phyloP scores from a whole-genome alignment of 2,888 invertebrate genomes.

The Polylopha cassiicola region DNA sequence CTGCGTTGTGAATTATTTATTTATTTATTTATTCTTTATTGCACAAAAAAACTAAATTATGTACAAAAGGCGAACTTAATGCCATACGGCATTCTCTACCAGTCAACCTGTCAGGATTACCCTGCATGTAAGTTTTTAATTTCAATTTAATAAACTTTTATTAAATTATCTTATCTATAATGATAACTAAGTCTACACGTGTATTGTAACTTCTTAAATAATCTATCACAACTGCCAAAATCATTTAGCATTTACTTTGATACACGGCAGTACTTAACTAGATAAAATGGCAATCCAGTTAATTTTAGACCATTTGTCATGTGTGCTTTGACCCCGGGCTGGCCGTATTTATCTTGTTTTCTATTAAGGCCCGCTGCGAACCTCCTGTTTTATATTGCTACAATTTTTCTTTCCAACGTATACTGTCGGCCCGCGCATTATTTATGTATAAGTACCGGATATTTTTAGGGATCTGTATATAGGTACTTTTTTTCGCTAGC shows the following conservation, averaged over 20 bases:
- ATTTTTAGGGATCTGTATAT: constrained; percentile 6
- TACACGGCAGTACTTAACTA: constrained; percentile 14
- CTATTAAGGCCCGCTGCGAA: constrained; percentile 31
- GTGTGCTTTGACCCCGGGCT: constrained; percentile 26
- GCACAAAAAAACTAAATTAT: no score
- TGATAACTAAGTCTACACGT: no score
- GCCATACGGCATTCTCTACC: no score
- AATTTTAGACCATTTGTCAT: constrained; percentile 24
- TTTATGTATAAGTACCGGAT: constrained; percentile 13
- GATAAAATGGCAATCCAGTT: constrained; percentile 22
- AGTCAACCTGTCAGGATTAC: no score
- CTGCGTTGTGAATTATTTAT: no score
- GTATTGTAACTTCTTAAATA: no score
- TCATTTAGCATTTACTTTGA: constrained; percentile 9
- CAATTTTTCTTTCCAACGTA: constrained; percentile 32
- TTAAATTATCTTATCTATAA: no score
- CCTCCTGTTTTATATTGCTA: constrained; percentile 32
- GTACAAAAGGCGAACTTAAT: no score
- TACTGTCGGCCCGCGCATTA: constrained; percentile 17
- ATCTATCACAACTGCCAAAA: neutral
- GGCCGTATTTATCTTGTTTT: constrained; percentile 32
- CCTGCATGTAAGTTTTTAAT: no score
- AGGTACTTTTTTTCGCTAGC: constrained; percentile 3
- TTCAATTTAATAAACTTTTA: no score
- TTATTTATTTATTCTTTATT: no score